phyloP scores from a whole-genome alignment of 2,113 vertebrate genomes.

The Labrus mixtus region DNA sequence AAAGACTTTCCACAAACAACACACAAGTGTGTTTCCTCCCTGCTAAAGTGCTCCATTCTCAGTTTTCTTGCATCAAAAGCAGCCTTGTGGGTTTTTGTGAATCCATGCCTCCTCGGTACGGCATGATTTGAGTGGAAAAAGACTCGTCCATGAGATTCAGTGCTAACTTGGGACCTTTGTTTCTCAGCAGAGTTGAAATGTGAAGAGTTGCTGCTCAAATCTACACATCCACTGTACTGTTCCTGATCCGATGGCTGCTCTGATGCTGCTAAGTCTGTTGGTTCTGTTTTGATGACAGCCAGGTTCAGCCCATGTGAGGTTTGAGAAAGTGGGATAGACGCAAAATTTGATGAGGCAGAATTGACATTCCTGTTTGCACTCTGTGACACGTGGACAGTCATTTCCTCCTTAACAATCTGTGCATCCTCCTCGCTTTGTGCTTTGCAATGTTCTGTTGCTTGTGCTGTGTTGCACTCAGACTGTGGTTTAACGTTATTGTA shows the following conservation, averaged over 20 bases:
- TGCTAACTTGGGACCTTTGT: neutral
- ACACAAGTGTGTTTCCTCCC: constrained; percentile 67
- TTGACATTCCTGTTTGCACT: neutral
- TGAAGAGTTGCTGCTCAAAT: constrained; percentile 63
- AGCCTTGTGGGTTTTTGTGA: constrained; percentile 46
- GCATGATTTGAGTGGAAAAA: constrained; percentile 47
- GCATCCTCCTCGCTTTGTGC: constrained; percentile 15
- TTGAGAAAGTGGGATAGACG: neutral
- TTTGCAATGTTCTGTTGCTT: constrained; percentile 18
- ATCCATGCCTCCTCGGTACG: constrained; percentile 40
- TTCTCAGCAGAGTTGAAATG: constrained; percentile 21
- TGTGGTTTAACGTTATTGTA: neutral
- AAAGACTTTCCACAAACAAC: constrained; percentile 80
- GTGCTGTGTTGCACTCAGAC: constrained; percentile 1
- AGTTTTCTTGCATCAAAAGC: constrained; percentile 39
- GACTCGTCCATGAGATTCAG: constrained; percentile 32
- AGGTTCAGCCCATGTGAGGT: constrained; percentile 9
- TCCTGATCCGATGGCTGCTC: constrained; percentile 14
- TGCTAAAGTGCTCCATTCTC: constrained; percentile 27
- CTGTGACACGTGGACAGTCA: neutral
- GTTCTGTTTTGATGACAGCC: constrained; percentile 55
- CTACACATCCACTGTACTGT: constrained; percentile 38
- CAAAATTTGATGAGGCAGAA: neutral
- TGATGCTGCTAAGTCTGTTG: constrained; percentile 27
- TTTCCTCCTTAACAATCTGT: constrained; percentile 3